Percentiles rank a stretch among this genome's conserved stretches.
Conservation (phyloP, 2,113 vertebrate genomes). For the Setophaga coronata region DNA sequence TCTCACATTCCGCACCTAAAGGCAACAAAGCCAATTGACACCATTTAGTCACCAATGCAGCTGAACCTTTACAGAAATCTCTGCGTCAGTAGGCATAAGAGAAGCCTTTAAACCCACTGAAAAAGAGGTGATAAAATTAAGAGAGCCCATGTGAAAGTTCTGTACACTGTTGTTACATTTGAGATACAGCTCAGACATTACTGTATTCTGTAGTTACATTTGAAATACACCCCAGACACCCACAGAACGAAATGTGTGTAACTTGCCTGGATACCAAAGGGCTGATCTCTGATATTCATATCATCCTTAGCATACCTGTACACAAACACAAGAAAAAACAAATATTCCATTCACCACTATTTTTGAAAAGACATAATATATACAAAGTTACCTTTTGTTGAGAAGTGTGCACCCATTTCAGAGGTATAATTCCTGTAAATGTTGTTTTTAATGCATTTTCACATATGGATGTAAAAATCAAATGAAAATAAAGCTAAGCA, state of each 20-base stretch:
- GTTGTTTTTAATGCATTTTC: background rate
- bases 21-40: background rate
- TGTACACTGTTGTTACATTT: background rate
- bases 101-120: conserved; percentile 12
- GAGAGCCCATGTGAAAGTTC: background rate
- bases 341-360: background rate
- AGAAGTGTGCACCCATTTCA: background rate
- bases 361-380: background rate
- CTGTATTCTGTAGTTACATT: background rate
- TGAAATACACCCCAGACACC: conserved; percentile 40
- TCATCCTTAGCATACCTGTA: conserved; percentile 97
- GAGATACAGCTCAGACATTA: conserved; percentile 29
- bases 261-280: conserved; percentile 97
- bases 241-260: conserved; percentile 24
- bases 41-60: background rate
- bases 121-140: background rate
- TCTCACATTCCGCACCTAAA: conserved; percentile 94
- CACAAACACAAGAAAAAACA: conserved; percentile 9
- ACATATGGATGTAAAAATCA: background rate
- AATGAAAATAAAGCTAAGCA: background rate
- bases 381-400: background rate
- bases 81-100: background rate
- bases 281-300: conserved; percentile 98
- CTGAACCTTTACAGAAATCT: too few relatives aligned
- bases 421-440: background rate